A percentile compares a stretch with the other conserved stretches of the same genome.
Conservation (phyloP, 2,888 invertebrate species). For the Stenoptilia bipunctidactyla region DNA sequence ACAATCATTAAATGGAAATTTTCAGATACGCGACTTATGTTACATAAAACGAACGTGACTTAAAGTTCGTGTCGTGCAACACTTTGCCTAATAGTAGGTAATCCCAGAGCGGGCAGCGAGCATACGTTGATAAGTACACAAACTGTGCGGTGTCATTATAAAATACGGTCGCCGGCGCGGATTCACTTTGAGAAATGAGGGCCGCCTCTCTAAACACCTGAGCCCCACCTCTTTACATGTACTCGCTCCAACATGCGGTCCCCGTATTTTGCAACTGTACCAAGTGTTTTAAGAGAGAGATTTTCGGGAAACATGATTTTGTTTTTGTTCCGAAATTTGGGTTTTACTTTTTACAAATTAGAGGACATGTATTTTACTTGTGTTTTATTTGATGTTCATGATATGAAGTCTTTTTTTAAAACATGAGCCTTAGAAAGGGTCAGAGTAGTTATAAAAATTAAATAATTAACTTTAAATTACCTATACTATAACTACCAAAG, state of each 20-base stretch:
- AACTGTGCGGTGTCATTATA: slow-evolving; percentile 59
- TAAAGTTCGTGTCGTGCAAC: slow-evolving; percentile 20
- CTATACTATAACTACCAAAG: no score
- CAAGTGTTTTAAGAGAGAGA: neutral
- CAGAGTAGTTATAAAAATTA: no score
- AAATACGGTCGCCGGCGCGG: slow-evolving; percentile 56
- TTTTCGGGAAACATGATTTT: no score
- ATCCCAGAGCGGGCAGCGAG: slow-evolving; percentile 57
- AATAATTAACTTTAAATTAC: no score
- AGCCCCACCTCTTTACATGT: slow-evolving; percentile 18
- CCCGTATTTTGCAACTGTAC: neutral
- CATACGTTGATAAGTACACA: slow-evolving; percentile 42
- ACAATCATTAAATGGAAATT: no score
- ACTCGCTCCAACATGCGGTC: neutral
- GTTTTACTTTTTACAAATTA: no score
- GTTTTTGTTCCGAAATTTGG: no score
- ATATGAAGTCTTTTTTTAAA: no score
- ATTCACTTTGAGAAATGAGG: slow-evolving; percentile 66
- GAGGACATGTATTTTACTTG: no score
- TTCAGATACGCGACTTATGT: no score
- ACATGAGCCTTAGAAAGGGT: no score
- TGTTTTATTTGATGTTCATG: no score
- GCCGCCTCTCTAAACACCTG: slow-evolving; percentile 47
- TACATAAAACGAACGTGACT: neutral
- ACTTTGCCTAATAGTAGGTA: slow-evolving; percentile 27